Evolutionary conservation across 1,140 invertebrate species (phyloP).

Genomic region (Teleopsis dalmanni): DNA sequence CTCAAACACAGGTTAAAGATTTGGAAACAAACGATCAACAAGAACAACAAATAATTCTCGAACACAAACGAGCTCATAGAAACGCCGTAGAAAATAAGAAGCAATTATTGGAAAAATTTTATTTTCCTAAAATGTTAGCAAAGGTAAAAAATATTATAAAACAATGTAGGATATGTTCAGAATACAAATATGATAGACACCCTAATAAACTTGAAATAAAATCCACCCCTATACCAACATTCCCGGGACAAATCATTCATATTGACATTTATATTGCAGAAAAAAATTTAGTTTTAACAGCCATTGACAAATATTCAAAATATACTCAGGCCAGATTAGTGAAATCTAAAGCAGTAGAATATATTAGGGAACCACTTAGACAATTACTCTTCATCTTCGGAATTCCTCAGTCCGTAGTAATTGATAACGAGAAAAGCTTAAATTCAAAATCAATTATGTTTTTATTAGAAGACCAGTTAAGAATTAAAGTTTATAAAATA

Average conservation of each 20-base stretch:
- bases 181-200: constrained; percentile 10
- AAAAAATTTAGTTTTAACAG: too few relatives aligned
- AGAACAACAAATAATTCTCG: constrained; percentile 10
- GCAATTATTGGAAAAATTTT: constrained; percentile 10
- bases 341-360: constrained; percentile 3
- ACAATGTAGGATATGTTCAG: constrained; percentile 8
- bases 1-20: constrained; percentile 5
- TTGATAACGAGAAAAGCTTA: constrained; percentile 13
- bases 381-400: constrained; percentile 13
- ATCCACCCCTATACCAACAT: constrained; percentile 8
- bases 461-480: constrained; percentile 8
- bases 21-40: neutral
- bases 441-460: constrained; percentile 5
- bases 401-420: constrained; percentile 6
- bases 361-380: constrained; percentile 6
- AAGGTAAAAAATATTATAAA: constrained; percentile 12
- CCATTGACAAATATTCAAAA: constrained; percentile 12
- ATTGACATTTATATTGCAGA: constrained; percentile 10
- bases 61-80: constrained; percentile 8
- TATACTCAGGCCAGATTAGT: constrained; percentile 4
- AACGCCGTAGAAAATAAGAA: constrained; percentile 9
- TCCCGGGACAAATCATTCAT: constrained; percentile 10
- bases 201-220: constrained; percentile 1
- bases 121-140: constrained; percentile 9
- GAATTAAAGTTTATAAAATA: constrained; percentile 3